Evolutionary conservation across 2,888 invertebrate genomes (phyloP).

Genomic region (Clostera curtula): DNA sequence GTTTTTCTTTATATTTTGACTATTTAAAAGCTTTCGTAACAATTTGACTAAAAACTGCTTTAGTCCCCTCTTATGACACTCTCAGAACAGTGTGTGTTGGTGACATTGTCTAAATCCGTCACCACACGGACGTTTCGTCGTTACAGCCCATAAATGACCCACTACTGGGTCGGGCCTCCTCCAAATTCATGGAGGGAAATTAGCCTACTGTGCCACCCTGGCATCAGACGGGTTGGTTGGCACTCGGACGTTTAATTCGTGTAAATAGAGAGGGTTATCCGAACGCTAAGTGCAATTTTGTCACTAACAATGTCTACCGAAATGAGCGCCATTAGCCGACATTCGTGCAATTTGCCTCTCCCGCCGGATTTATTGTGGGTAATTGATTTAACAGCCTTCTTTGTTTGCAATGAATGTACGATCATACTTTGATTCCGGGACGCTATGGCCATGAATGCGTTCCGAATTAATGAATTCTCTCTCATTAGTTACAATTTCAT

Average conservation of each 20-base stretch:
- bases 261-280: slow-evolving; percentile 33
- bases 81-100: no score
- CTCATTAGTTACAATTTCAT: slow-evolving; percentile 11
- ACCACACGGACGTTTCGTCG: no score
- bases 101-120: no score
- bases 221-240: no score
- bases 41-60: no score
- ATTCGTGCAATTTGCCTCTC: slow-evolving; percentile 43
- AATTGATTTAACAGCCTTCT: slow-evolving; percentile 63
- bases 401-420: slow-evolving; percentile 34
- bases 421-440: slow-evolving; percentile 15
- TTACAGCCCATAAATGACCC: no score
- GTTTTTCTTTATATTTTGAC: no score
- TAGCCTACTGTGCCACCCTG: no score
- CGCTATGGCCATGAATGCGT: slow-evolving; percentile 14
- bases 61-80: no score
- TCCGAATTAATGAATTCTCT: slow-evolving; percentile 14
- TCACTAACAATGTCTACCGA: slow-evolving; percentile 43
- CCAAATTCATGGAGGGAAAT: no score
- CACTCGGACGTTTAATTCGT: neutral
- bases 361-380: slow-evolving; percentile 44
- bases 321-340: slow-evolving; percentile 57
- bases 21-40: no score
- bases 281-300: slow-evolving; percentile 57
- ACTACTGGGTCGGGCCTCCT: no score